Conservation (phyloP, 2,888 invertebrate species). For the Dryocosmus kuriphilus region DNA sequence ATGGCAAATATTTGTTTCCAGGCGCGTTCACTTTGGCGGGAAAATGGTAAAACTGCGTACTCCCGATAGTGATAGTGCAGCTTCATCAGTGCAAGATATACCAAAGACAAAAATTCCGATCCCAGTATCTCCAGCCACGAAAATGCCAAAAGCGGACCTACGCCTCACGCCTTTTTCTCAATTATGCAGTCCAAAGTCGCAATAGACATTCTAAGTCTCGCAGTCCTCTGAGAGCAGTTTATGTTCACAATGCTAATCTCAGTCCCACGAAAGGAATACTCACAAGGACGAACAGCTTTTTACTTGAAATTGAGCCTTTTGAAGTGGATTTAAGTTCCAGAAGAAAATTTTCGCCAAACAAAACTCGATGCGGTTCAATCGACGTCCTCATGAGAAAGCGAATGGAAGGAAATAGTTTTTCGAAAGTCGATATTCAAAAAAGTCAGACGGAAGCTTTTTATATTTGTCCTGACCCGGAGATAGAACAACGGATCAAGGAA, state of each 20-base stretch:
- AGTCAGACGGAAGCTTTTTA: conserved; percentile 37
- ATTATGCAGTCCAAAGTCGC: conserved; percentile 41
- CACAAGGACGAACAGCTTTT: conserved; percentile 56
- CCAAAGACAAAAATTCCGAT: conserved; percentile 77
- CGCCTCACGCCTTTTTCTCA: conserved; percentile 59
- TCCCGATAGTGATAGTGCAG: conserved; percentile 88
- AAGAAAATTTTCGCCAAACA: neutral
- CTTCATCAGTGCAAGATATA: conserved; percentile 54
- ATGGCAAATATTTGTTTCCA: too few species aligned
- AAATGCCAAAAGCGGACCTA: conserved; percentile 64
- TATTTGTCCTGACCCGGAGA: conserved; percentile 26
- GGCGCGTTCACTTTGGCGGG: conserved; percentile 91
- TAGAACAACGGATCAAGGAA: neutral
- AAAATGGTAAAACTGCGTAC: conserved; percentile 91
- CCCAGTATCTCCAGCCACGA: conserved; percentile 76
- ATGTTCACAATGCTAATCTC: conserved; percentile 69
- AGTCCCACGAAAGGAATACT: conserved; percentile 75
- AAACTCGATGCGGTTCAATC: neutral
- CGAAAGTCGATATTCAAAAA: conserved; percentile 9
- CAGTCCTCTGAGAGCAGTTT: conserved; percentile 65
- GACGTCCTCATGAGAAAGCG: neutral
- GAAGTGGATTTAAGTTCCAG: neutral
- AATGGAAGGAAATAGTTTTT: neutral
- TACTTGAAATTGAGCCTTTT: neutral
- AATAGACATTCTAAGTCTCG: conserved; percentile 56